Evolutionary conservation across 2,797 vertebrate genomes (phyloP).

Genomic region (Gila robusta): DNA sequence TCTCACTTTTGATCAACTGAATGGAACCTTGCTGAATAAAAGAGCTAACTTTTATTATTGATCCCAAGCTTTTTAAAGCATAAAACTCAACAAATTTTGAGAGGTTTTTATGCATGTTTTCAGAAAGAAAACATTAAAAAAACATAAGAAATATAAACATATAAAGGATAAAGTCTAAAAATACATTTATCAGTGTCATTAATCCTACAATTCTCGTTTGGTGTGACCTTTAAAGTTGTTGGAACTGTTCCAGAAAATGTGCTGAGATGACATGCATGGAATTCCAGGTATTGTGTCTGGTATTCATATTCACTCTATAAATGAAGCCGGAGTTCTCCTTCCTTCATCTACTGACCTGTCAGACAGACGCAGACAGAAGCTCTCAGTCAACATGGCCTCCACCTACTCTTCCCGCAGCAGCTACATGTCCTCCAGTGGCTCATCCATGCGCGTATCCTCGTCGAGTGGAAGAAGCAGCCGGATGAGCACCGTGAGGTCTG

Average conservation of each 20-base stretch:
- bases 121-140: neutral
- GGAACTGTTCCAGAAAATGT: neutral
- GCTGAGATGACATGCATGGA: neutral
- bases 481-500: conserved; percentile 46
- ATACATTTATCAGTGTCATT: neutral
- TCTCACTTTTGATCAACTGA: neutral
- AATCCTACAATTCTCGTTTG: too few relatives aligned
- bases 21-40: neutral
- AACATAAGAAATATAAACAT: neutral
- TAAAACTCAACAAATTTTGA: neutral
- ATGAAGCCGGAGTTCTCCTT: conserved; percentile 1
- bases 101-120: neutral
- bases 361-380: neutral
- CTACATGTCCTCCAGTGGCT: conserved; percentile 35
- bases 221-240: conserved; percentile 9
- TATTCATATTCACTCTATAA: conserved; percentile 33
- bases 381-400: conserved; percentile 31
- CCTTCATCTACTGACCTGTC: conserved; percentile 10
- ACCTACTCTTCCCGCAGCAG: conserved; percentile 28
- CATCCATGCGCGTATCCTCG: neutral
- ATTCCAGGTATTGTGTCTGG: conserved; percentile 24
- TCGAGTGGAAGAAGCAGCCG: neutral
- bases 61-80: neutral
- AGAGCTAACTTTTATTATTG: neutral
- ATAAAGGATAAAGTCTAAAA: neutral